Percentiles rank a stretch among this genome's conserved stretches.
phyloP scores from a whole-genome alignment of 2,888 invertebrate genomes.

The Parochlus steinenii region DNA sequence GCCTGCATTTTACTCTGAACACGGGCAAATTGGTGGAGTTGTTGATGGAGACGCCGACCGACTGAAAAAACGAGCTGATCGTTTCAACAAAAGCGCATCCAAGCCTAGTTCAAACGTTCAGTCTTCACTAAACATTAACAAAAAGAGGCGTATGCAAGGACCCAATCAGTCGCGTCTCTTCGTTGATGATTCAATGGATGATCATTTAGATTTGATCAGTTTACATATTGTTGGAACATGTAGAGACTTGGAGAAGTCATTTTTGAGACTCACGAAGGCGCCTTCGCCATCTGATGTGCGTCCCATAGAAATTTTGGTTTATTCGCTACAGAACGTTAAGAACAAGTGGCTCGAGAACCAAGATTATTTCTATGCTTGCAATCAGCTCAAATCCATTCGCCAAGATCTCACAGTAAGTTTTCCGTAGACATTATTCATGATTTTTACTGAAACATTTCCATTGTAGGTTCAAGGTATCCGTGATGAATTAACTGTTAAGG shows the following conservation, averaged over 20 bases:
- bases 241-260: constrained; percentile 87
- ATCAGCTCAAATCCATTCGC: constrained; percentile 94
- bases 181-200: constrained; percentile 45
- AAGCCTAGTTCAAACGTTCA: constrained; percentile 29
- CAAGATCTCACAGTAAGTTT: constrained; percentile 89
- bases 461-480: constrained; percentile 85
- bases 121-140: constrained; percentile 19
- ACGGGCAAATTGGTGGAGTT: constrained; percentile 43
- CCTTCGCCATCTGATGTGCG: constrained; percentile 84
- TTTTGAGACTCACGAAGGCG: constrained; percentile 88
- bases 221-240: constrained; percentile 91
- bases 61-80: constrained; percentile 74
- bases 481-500: constrained; percentile 88
- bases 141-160: constrained; percentile 19
- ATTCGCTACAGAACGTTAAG: constrained; percentile 80
- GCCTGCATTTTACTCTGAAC: constrained; percentile 46
- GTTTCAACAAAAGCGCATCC: constrained; percentile 41
- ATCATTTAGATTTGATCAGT: constrained; percentile 64
- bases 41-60: constrained; percentile 60
- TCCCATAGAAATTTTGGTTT: constrained; percentile 69
- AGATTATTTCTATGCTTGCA: constrained; percentile 94
- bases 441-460: constrained; percentile 8
- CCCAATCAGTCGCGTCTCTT: constrained; percentile 19
- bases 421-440: neutral
- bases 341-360: constrained; percentile 75